phyloP scores from a whole-genome alignment of 2,113 vertebrate genomes.

The Pseudorectes ferrugineus region DNA sequence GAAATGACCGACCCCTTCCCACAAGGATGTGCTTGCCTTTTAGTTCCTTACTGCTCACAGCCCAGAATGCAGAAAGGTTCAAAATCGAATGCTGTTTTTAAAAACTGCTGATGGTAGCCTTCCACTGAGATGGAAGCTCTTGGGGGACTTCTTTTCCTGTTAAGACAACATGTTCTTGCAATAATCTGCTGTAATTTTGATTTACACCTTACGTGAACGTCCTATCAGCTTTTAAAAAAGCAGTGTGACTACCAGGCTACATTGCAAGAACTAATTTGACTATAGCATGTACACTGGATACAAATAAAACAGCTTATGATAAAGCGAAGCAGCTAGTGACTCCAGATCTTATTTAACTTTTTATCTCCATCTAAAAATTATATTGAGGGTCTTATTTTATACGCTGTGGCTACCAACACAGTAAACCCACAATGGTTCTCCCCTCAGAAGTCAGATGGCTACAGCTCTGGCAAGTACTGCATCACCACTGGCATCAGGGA shows the following conservation, averaged over 20 bases:
- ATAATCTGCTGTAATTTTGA: not conserved
- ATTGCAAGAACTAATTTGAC: not conserved
- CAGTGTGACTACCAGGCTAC: not conserved
- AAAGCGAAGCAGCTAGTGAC: not conserved
- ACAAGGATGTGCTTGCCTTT: not conserved
- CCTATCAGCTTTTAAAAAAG: not conserved
- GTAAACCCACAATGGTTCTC: rapidly evolving
- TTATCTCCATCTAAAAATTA: not conserved
- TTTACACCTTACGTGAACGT: not conserved
- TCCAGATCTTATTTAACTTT: not conserved
- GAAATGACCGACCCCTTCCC: not conserved
- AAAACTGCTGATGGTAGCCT: not conserved
- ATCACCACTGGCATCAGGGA: not conserved
- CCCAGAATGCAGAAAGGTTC: not conserved
- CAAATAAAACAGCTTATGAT: not conserved
- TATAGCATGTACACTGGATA: not conserved
- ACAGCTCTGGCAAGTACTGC: not conserved
- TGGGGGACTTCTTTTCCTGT: not conserved
- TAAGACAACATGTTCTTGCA: not conserved
- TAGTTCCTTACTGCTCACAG: not conserved
- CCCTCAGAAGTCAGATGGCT: not conserved
- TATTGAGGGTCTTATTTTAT: not conserved
- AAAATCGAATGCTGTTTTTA: not conserved
- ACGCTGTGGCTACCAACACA: not conserved
- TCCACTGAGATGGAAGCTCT: not conserved